Percentiles rank a stretch among this genome's conserved stretches.
Evolutionary conservation across 2,888 invertebrate genomes (phyloP).

Genomic region (Netelia inedita): DNA sequence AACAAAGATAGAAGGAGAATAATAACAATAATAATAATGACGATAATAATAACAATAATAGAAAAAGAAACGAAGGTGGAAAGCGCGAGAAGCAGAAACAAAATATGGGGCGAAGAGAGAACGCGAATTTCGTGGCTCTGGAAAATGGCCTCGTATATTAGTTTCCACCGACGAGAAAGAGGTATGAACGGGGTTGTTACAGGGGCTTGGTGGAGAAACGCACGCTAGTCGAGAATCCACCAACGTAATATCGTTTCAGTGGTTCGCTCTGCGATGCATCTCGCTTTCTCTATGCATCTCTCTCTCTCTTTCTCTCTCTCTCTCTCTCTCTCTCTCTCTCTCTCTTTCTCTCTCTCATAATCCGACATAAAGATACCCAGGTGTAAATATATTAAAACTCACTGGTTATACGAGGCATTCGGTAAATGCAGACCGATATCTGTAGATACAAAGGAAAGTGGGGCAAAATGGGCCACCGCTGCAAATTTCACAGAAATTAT

Average conservation of each 20-base stretch:
- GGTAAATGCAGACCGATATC: not conserved
- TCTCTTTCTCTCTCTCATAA: conserved; percentile 32
- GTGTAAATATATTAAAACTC: conserved; percentile 58
- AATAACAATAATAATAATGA: conserved; percentile 4
- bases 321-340: conserved; percentile 23
- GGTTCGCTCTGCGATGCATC: conserved; percentile 46
- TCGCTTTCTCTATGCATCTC: conserved; percentile 10
- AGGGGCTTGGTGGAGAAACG: conserved; percentile 12
- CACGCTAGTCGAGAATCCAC: conserved; percentile 21
- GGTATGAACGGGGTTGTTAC: conserved; percentile 27
- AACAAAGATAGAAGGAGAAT: not conserved
- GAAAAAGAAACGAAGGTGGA: conserved; percentile 21
- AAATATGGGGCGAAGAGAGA: conserved; percentile 28
- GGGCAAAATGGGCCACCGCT: not conserved
- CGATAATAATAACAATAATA: not conserved
- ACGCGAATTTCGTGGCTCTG: conserved; percentile 54
- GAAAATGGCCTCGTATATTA: conserved; percentile 66
- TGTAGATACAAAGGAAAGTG: not conserved
- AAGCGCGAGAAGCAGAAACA: conserved; percentile 17
- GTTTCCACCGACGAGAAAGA: conserved; percentile 43
- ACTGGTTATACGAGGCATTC: conserved; percentile 28
- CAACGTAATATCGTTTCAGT: conserved; percentile 58
- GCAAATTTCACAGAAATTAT: not conserved
- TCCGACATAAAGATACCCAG: conserved; percentile 48
- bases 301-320: conserved; percentile 12